These are phyloP conservation scores for Sialis fuliginosa DNA, from an alignment of 2,888 invertebrate species.

Conservation along the genomic window DNA sequence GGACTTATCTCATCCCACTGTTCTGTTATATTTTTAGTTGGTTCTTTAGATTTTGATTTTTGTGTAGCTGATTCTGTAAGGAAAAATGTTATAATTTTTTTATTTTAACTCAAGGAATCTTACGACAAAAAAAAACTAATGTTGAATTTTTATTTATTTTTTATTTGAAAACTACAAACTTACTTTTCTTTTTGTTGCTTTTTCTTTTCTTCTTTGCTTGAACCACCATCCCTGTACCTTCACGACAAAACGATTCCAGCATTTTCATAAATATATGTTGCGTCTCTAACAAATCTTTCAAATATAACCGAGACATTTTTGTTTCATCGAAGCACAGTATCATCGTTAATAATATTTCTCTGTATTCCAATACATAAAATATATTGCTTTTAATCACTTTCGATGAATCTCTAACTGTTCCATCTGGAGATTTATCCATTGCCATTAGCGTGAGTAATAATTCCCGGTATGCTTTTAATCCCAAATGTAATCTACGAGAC, in stretches of 20 bases:
- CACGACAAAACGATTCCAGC: constrained; percentile 57
- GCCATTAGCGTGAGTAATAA: constrained; percentile 62
- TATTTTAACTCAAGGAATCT: too few relatives aligned
- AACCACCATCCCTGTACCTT: constrained; percentile 36
- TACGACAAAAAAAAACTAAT: too few relatives aligned
- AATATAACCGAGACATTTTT: constrained; percentile 67
- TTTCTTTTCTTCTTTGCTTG: constrained; percentile 46
- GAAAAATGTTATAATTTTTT: not conserved
- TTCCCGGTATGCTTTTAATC: constrained; percentile 64
- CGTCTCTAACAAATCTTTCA: constrained; percentile 77
- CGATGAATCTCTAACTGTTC: constrained; percentile 55
- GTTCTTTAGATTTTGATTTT: constrained; percentile 5
- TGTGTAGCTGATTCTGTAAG: not conserved
- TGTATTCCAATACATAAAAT: constrained; percentile 86
- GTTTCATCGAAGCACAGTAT: constrained; percentile 68
- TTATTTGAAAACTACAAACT: not conserved
- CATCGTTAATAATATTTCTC: constrained; percentile 71
- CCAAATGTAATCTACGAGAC: constrained; percentile 74
- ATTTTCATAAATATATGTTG: constrained; percentile 82
- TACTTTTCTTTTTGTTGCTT: constrained; percentile 29
- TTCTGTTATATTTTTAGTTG: constrained; percentile 24
- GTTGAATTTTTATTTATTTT: too few relatives aligned
- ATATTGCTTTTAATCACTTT: constrained; percentile 79
- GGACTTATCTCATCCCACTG: constrained; percentile 48
- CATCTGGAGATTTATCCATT: constrained; percentile 63